phyloP scores from a whole-genome alignment of 2,113 vertebrate species.

The Dascyllus trimaculatus region DNA sequence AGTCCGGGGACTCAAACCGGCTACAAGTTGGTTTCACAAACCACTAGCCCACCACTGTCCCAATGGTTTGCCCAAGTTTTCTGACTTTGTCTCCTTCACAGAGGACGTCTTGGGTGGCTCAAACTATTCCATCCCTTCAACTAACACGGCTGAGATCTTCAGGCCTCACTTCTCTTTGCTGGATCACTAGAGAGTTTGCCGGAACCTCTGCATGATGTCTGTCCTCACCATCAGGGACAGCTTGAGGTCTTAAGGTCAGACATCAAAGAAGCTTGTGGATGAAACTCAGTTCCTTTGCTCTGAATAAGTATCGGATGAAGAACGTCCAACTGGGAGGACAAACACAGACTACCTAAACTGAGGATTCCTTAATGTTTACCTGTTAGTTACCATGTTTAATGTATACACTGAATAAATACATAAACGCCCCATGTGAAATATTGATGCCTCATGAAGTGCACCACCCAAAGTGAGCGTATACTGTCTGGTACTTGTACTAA shows the following conservation, averaged over 20 bases:
- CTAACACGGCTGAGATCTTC: neutral
- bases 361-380: neutral
- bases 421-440: no score
- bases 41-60: no score
- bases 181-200: no score
- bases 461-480: no score
- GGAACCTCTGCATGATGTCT: neutral
- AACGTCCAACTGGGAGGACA: neutral
- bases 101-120: neutral
- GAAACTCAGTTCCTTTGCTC: neutral
- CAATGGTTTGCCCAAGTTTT: neutral
- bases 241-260: neutral
- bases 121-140: neutral
- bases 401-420: no score
- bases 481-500: no score
- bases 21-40: no score
- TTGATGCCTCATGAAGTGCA: no score
- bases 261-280: neutral
- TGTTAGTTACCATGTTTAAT: neutral
- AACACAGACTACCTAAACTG: conserved; percentile 1
- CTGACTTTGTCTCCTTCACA: neutral
- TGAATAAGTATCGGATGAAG: neutral
- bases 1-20: no score
- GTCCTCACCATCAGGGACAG: neutral
- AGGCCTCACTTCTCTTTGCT: no score